Base-by-base conservation (phyloP, 2,113 vertebrate genomes). In the Theristicus caerulescens region DNA sequence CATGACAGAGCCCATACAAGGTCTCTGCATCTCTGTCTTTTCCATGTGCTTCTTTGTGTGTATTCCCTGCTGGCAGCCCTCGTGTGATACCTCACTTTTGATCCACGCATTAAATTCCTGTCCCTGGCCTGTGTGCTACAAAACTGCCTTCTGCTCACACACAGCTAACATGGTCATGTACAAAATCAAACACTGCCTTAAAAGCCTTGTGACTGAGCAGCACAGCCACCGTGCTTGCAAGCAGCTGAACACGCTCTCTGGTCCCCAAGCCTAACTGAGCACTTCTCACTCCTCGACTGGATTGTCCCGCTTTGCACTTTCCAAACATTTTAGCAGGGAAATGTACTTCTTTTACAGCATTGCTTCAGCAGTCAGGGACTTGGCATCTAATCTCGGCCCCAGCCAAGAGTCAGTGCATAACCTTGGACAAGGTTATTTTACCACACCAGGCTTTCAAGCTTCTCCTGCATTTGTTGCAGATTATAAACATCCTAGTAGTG, bases 341-440 rank as follows among this genome's bases (percentile, higher is more conserved):
- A 81, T 55, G 24, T 9, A 1, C 6, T 32, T 67, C 83, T 71
- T 74, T 47, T 32, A 7, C n/a, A 65, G 32, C n/a, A 4, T 9
- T 42, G 21, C 74, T 73, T 64, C 59, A 82, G 38, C 38, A 49
- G 38, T 22, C 55, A 16, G 32, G 44, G 62, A 49, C 13, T 27
- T 31, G 24, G 44, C 36, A 44, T 36, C 34, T 24, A 46, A 70
- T 46, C 66, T 42, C 42, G 10, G 27, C 7, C 24, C 36, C 55
- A 51, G 78, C 15, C 42, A 16, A 21, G 20, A 94, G 54, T 36
- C 42, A 29, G 51, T 11, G 22, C 2, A 8, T 72, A 61, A 65
- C 82, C 77, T 96, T 88, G 58, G 24, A 58, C 42, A 89, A 90
- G 93, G 83, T 91, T 61, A 34, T 88, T 91, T 92, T 27, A 31